Evolutionary conservation across 2,113 vertebrate genomes (phyloP), one percentile per base, ranked within the genome.

Genomic region (Sardina pilchardus): DNA sequence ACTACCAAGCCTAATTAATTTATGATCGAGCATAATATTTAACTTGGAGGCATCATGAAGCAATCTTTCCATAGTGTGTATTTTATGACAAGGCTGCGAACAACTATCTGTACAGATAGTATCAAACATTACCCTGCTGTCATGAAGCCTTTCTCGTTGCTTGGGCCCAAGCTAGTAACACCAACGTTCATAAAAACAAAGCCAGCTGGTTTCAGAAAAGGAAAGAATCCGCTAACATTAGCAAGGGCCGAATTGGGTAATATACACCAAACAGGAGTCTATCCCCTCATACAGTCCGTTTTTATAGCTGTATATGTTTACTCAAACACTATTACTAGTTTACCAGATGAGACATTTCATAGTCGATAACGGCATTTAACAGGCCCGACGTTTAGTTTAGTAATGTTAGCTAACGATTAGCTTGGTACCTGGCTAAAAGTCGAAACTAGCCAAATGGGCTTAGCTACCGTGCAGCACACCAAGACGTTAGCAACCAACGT

Each of bases 331-430:
- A 16, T 17, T 78, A 78, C 36, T 16, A 36, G 63, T 67, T 67
- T 26, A 67, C 6, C 10, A 6, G n/a, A 67, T 30, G 6, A n/a
- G 16, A 78, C 36, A 39, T 36, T 36, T 12, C 36, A 2, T 39
- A 78, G 14, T 78, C 30, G 12, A 36, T 39, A 78, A 36, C 34
- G 30, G 12, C 71, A 78, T 78, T 17, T 17, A 78, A 34, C 30
- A 36, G 30, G 71, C 30, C 63, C 6, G 9, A 67, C 63, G 26
- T 67, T 67, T 67, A 26, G 6, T 30, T 67, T n/a, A 12, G 63
- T 67, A 67, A 26, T 30, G 63, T 83, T 26, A 82, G 84, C 85
- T 90, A 86, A 86, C 82, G 63, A n/a, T 81, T 85, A 87, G 86
- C 87, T 56, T 78, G 10, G 12, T 44, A 85, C 75, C 56, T 48